phyloP scores from a whole-genome alignment of 2,113 vertebrate genomes.

The Stegostoma tigrinum region DNA sequence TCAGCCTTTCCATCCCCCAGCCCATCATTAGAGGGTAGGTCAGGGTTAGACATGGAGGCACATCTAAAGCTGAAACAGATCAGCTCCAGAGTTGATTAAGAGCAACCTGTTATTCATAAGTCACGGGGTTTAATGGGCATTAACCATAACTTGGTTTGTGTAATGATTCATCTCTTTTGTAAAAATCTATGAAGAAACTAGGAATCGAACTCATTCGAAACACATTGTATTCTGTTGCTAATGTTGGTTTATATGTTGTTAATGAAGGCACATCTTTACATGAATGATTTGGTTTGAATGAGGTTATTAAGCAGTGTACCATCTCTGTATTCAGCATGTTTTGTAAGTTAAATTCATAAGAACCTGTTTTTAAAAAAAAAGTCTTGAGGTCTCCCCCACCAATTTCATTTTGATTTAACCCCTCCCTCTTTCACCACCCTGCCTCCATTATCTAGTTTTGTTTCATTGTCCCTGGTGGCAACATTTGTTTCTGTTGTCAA shows the following conservation, averaged over 20 bases:
- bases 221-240: neutral
- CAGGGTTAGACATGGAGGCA: no score
- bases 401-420: no score
- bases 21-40: no score
- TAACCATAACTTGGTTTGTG: neutral
- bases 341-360: slow-evolving; percentile 7
- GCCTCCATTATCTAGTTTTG: no score
- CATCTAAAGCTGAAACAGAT: no score
- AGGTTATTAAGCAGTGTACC: neutral
- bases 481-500: no score
- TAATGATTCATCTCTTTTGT: slow-evolving; percentile 1
- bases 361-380: no score
- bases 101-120: neutral
- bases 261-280: neutral
- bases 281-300: neutral
- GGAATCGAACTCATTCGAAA: neutral
- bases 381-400: no score
- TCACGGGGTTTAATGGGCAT: no score
- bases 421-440: no score
- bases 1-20: neutral
- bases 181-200: neutral
- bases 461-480: no score
- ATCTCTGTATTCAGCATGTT: neutral
- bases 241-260: neutral
- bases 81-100: no score